Evolutionary conservation across 2,888 invertebrate genomes (phyloP), one percentile per base, ranked within the genome.

Genomic region (Watsonalla binaria): DNA sequence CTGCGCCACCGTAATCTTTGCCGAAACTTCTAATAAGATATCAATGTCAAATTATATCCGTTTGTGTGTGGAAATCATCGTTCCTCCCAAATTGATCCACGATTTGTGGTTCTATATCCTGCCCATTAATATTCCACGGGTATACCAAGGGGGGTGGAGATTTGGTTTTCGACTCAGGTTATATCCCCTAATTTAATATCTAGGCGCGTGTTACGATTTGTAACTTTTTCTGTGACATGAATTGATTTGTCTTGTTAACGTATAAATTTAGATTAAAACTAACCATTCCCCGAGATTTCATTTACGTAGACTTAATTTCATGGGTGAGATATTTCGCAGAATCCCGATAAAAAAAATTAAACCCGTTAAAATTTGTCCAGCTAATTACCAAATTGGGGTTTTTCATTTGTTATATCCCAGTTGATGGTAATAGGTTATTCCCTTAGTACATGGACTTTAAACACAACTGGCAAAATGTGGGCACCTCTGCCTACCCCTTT

Each of bases 81-180:
- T 37, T 45, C 47, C 15, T 13, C 33, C 49, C 24, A 35, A 55
- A 59, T 51, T 56, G 54, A 57, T 54, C 50, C 53, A 13, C 42
- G 49, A 47, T 52, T 54, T 51, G 50, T 48, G 53, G 47, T 2
- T 13, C 37, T 15, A 39, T 35, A 48, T 51, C n/a, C 34, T 14
- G n/a, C 34, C 47, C 24, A 51, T 61, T 61, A 59, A 52, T 56
- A 62, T 60, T 59, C 62, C 47, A 56, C 24, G 37, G 49, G 51
- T 49, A 52, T 55, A 11, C 46, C 42, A 11, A 37, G 37, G 42
- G 39, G 9, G 42, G 42, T 11, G 42, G 42, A 42, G 42, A 42
- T 42, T 11, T 14, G 49, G 37, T 49, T 49, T 13, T 37, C 49
- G 14, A 49, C 14, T 37, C 49, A 39, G 39, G 37, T 49, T 49